phyloP scores from a whole-genome alignment of 2,888 invertebrate species.

The Zaprionus obscuricornis region DNA sequence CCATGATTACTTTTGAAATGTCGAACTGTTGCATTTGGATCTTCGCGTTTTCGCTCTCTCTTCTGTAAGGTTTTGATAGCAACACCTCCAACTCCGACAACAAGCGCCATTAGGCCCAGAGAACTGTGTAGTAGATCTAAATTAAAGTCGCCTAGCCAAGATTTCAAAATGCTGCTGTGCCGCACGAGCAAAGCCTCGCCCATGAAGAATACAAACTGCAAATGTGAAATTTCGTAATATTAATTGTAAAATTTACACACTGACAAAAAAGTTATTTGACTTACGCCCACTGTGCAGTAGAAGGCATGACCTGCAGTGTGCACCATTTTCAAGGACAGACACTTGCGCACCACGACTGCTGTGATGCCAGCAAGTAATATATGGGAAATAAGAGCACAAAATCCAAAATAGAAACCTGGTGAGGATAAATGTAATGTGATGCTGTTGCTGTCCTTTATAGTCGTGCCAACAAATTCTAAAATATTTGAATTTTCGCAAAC shows the following conservation, averaged over 20 bases:
- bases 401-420: conserved; percentile 54
- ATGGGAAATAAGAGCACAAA: conserved; percentile 60
- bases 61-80: conserved; percentile 63
- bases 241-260: too few species aligned
- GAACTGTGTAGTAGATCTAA: conserved; percentile 69
- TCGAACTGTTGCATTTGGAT: conserved; percentile 65
- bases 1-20: conserved; percentile 79
- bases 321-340: conserved; percentile 72
- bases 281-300: conserved; percentile 81
- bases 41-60: conserved; percentile 61
- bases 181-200: conserved; percentile 80
- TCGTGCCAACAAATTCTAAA: conserved; percentile 7
- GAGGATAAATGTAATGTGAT: conserved; percentile 21
- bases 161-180: conserved; percentile 56
- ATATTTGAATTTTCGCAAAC: conserved; percentile 35
- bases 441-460: not conserved
- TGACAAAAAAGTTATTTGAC: conserved; percentile 50
- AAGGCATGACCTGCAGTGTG: conserved; percentile 81
- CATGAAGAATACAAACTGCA: conserved; percentile 77
- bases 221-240: too few species aligned
- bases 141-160: conserved; percentile 47
- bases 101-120: conserved; percentile 68
- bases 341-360: conserved; percentile 56
- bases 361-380: conserved; percentile 57
- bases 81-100: conserved; percentile 74